Evolutionary conservation across 2,888 invertebrate genomes (phyloP).

Genomic region (Tanytarsus gracilentus): DNA sequence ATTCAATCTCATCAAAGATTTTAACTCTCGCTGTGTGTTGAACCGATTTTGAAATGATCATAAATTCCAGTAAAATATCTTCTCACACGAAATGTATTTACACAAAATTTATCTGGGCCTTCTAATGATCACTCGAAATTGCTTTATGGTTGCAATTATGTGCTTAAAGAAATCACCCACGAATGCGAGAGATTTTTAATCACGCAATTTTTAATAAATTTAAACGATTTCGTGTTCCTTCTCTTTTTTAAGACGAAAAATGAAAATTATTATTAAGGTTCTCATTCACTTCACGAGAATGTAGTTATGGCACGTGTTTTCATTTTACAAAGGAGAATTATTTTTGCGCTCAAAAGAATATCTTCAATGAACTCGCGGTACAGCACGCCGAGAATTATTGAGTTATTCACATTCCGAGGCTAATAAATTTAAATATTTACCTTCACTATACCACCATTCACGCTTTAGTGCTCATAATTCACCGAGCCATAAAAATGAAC

Average conservation of each 20-base stretch:
- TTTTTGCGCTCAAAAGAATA: too few relatives aligned
- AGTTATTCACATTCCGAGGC: too few relatives aligned
- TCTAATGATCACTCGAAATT: not conserved
- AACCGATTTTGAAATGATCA: too few relatives aligned
- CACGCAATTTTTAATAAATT: slow-evolving; percentile 17
- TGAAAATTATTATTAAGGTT: slow-evolving; percentile 4
- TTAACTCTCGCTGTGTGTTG: too few relatives aligned
- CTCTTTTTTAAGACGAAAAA: not conserved
- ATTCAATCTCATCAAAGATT: too few relatives aligned
- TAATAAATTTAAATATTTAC: not conserved
- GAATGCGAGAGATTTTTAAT: slow-evolving; percentile 3
- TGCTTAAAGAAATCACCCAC: slow-evolving; percentile 22
- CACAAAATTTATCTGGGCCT: too few relatives aligned
- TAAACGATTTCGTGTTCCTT: slow-evolving; percentile 10
- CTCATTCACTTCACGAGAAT: slow-evolving; percentile 3
- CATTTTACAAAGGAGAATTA: too few relatives aligned
- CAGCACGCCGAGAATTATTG: too few relatives aligned
- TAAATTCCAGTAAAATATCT: too few relatives aligned
- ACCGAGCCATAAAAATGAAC: slow-evolving; percentile 1
- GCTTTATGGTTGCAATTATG: slow-evolving; percentile 4
- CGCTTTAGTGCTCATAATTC: slow-evolving; percentile 20
- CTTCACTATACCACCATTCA: not conserved
- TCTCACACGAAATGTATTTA: too few relatives aligned
- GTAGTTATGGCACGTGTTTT: too few relatives aligned
- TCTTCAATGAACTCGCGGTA: too few relatives aligned